These are phyloP conservation scores for Phenacoccus solenopsis DNA, from an alignment of 1,140 invertebrate species.

Conservation along the genomic window DNA sequence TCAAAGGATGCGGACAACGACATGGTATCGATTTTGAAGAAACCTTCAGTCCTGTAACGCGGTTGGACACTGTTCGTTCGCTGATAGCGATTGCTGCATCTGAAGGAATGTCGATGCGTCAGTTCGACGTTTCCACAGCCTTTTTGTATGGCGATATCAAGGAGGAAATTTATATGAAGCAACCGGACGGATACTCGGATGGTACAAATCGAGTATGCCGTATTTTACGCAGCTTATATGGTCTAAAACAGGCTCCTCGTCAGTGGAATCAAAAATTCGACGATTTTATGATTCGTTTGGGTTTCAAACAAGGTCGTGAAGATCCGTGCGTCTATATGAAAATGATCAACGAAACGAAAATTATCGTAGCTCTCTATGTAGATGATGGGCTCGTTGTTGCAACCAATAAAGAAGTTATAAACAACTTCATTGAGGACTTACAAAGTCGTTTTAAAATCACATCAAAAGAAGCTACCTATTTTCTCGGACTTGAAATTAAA, in stretches of 20 bases:
- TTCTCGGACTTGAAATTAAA: no score
- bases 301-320: slow-evolving; percentile 23
- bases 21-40: slow-evolving; percentile 32
- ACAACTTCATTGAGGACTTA: no score
- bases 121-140: slow-evolving; percentile 18
- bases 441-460: no score
- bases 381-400: no score
- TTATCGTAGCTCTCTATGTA: slow-evolving; percentile 17
- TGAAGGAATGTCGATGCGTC: not conserved
- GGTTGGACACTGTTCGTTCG: slow-evolving; percentile 30
- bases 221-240: slow-evolving; percentile 31
- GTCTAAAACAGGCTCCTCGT: slow-evolving; percentile 30
- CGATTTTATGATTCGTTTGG: slow-evolving; percentile 20
- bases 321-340: slow-evolving; percentile 29
- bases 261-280: slow-evolving; percentile 31
- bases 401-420: no score
- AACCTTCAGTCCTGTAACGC: slow-evolving; percentile 31
- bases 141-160: slow-evolving; percentile 30
- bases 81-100: slow-evolving; percentile 28
- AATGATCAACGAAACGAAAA: slow-evolving; percentile 18
- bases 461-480: no score
- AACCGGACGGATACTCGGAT: slow-evolving; percentile 29
- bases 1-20: slow-evolving; percentile 23
- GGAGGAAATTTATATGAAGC: slow-evolving; percentile 33
- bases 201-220: slow-evolving; percentile 26